These are phyloP conservation scores for Odontocolon sp. DNA, from an alignment of 2,888 invertebrate species.

Conservation along the genomic window DNA sequence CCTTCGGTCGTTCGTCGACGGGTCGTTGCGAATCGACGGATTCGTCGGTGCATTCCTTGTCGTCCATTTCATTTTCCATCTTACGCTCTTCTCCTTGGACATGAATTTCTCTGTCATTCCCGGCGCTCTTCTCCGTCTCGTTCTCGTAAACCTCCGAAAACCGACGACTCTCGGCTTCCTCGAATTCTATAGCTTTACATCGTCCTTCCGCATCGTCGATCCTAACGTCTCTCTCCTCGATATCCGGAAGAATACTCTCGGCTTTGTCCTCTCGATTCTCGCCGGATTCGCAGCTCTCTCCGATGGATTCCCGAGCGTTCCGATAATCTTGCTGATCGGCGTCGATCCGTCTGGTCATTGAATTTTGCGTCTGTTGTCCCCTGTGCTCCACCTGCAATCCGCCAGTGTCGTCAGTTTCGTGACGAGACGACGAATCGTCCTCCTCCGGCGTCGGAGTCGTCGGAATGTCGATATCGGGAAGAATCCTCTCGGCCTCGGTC, in stretches of 20 bases:
- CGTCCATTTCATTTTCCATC: conserved; percentile 18
- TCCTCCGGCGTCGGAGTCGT: conserved; percentile 58
- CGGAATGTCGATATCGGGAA: conserved; percentile 72
- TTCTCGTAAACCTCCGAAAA: conserved; percentile 61
- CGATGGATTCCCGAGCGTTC: conserved; percentile 29
- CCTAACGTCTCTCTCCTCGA: conserved; percentile 62
- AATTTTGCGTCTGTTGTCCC: conserved; percentile 66
- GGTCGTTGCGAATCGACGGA: background rate
- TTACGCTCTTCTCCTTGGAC: conserved; percentile 32
- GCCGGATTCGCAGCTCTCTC: conserved; percentile 28
- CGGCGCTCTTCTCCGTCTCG: conserved; percentile 48
- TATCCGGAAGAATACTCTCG: conserved; percentile 73
- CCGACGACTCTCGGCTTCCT: conserved; percentile 54
- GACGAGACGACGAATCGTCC: background rate
- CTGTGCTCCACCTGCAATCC: conserved; percentile 65
- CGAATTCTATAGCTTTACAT: conserved; percentile 62
- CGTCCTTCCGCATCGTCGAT: conserved; percentile 46
- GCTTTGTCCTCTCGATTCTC: conserved; percentile 68
- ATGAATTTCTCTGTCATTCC: conserved; percentile 29
- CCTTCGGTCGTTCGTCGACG: conserved; percentile 42
- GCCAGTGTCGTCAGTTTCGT: conserved; percentile 45
- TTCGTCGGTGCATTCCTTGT: conserved; percentile 41
- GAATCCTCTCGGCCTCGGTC: conserved; percentile 68
- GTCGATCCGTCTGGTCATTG: conserved; percentile 31
- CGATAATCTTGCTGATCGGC: conserved; percentile 45